Evolutionary conservation across 2,113 vertebrate genomes (phyloP), one percentile per base, ranked within the genome.

Genomic region (Tyrannus savana): DNA sequence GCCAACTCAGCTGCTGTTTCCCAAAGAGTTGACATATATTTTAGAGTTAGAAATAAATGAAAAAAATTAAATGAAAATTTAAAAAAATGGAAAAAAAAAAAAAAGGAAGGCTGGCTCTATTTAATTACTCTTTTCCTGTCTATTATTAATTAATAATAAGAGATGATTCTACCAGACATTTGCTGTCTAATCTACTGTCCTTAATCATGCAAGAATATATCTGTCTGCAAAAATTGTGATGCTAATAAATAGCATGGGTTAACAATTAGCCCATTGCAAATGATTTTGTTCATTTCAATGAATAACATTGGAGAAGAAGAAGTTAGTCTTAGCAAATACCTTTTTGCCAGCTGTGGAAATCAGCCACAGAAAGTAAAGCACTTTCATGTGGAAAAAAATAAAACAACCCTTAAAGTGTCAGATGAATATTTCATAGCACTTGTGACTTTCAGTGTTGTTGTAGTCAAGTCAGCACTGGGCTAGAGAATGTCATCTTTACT

Each of bases 381-480:
- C 71, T 94, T 95, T 85, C 23, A 83, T 80, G 50, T 37, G 30
- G 19, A 42, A 93, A 94, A 81, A 91, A 80, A 86, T 63, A 67
- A 86, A 82, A 87, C 55, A 92, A 62, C 8, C 33, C 56, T 95
- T 94, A 81, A 84, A 95, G 64, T 73, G 37, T 86, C 90, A 55
- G 5, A 95, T 96, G 83, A 97, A 95, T 97, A 95, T 96, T 96
- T 95, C 82, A 97, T 90, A 75, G 30, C 30, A 84, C 52, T 79
- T 82, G 49, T 0, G 0, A 89, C 80, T 95, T 91, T 68, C 69
- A 73, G 60, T 84, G 53, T 78, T 96, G 27, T 90, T 91, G 56
- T 96, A 86, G 37, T 84, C 49, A 75, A 73, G 84, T 93, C 75
- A 71, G 33, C 72, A 95, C 23, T 46, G 67, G 41, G 72, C 31